Evolutionary conservation across 2,113 vertebrate species (phyloP).

Genomic region (Colaptes auratus): DNA sequence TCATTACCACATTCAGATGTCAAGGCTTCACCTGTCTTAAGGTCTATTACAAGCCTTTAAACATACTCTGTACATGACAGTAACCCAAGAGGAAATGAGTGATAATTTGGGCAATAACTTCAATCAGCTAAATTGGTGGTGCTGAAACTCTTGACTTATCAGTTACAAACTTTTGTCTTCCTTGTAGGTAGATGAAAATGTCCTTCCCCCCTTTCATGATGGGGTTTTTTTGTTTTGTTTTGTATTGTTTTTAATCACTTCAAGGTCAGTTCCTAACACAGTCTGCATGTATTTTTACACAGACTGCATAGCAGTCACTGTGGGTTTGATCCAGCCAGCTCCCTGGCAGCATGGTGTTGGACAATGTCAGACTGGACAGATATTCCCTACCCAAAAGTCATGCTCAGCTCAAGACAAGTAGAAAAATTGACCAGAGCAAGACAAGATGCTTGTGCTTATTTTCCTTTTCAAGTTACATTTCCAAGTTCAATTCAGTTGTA

Average conservation of each 20-base stretch:
- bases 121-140: conserved; percentile 2
- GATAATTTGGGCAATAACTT: conserved; percentile 26
- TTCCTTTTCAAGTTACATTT: background rate
- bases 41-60: background rate
- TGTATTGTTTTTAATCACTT: background rate
- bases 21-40: background rate
- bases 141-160: conserved; percentile 40
- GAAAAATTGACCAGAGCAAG: background rate
- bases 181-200: background rate
- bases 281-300: background rate
- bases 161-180: background rate
- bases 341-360: background rate
- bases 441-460: background rate
- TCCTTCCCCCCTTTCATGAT: background rate
- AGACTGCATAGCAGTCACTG: background rate
- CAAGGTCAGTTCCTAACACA: background rate
- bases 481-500: background rate
- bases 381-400: background rate
- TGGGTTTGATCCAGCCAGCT: background rate
- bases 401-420: background rate
- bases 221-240: background rate
- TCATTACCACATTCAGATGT: background rate
- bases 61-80: background rate
- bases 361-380: background rate
- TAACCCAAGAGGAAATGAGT: background rate